Evolutionary conservation across 30 jellyfish, hydroid and myxozoan genomes (phyloP), one percentile per base, ranked within the genome.

Genomic region (Mastigias papua): DNA sequence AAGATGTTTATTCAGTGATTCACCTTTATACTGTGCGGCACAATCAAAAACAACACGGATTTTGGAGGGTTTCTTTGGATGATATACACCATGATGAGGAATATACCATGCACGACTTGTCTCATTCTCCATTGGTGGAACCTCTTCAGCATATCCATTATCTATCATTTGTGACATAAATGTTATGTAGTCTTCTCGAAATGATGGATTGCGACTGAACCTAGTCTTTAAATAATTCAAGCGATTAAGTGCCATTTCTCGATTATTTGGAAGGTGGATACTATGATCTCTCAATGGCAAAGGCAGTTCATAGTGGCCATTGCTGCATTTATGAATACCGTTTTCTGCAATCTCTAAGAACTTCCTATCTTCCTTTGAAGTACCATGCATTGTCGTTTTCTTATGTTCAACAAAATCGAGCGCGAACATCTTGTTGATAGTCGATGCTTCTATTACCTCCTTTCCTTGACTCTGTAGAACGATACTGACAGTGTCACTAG

Each of bases 61-160:
- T 60, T 90, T 90, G 16, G 51, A 76, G 0, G 96, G 97, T 60
- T 91, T 91, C 86, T 84, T 79, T 51, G 89, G 96, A 46, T 74
- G 70, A 85, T 50, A 46, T 28, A 91, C 92, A 25, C 63, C 74
- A 63, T 88, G 97, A 48, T 91, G 97, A 0, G 96, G 97, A 34
- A 91, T 51, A 76, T 83, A 91, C 97, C 97, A 57, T 19, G 19
- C 69, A 42, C 13, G 54, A 15, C 17, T 57, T 57, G 26, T 23
- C 69, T 5, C 17, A 8, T 20, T 57, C 30, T 57, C 23, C 23
- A 57, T 19, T 20, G 30, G 19, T 5, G 19, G 25, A 57, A 57
- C 69, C 69, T 20, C 30, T 57, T 23, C 30, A 57, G 69, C 26
- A 23, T 57, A 57, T 4, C 69, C 69, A 20, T 57, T 57, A 17